Percentiles rank a stretch among this genome's conserved stretches.
phyloP scores from a whole-genome alignment of 2,888 invertebrate genomes.

The Molanna angustata region DNA sequence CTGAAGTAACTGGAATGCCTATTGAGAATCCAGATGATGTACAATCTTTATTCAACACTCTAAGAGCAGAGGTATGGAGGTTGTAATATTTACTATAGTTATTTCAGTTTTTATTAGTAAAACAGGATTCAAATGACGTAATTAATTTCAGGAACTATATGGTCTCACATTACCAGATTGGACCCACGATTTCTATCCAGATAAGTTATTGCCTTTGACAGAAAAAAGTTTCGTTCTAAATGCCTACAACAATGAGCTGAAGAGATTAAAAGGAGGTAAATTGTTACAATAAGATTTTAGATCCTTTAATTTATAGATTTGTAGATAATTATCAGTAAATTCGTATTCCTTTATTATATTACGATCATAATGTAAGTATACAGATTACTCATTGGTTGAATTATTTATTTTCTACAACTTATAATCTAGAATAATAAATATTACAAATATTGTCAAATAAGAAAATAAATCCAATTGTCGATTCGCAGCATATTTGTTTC shows the following conservation, averaged over 20 bases:
- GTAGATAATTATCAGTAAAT: no score
- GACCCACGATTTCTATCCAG: constrained; percentile 59
- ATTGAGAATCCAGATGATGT: constrained; percentile 61
- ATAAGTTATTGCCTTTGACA: constrained; percentile 53
- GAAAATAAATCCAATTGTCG: no score
- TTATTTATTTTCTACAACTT: no score
- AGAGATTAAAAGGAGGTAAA: constrained; percentile 57
- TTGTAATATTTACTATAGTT: background rate
- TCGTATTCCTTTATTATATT: no score
- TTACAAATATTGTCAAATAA: no score
- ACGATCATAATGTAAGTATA: no score
- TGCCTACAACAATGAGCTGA: constrained; percentile 57
- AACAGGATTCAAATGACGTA: no score
- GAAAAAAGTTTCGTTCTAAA: constrained; percentile 58
- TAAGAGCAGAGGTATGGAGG: constrained; percentile 60
- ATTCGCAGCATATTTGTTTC: no score
- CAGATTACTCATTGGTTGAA: no score
- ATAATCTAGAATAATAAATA: no score
- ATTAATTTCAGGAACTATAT: constrained; percentile 47
- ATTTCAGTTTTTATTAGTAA: background rate
- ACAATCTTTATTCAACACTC: constrained; percentile 62
- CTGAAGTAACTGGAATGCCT: constrained; percentile 52
- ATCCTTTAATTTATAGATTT: no score
- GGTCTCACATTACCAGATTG: constrained; percentile 60
- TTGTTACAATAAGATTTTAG: no score